A percentile compares a stretch with the other conserved stretches of the same genome.
Conservation (phyloP, 2,113 vertebrate species). For the Mobula birostris region DNA sequence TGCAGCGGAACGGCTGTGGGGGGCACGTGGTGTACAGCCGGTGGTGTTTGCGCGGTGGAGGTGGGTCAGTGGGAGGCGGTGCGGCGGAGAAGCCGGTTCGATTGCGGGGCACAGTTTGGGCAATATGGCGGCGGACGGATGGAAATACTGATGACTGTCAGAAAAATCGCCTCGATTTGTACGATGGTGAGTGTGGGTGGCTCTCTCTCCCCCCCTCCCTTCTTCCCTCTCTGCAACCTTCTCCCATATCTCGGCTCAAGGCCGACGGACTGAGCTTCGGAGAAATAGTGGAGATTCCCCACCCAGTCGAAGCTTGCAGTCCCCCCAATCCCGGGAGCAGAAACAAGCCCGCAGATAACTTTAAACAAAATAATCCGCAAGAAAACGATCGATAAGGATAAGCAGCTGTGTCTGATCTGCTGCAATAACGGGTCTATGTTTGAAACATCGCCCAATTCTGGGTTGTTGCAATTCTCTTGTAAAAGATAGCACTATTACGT, state of each 20-base stretch:
- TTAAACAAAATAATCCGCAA: not conserved
- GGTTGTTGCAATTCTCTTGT: not conserved
- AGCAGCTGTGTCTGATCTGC: not conserved
- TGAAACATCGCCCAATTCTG: not conserved
- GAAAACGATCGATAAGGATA: not conserved
- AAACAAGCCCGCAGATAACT: too few species aligned
- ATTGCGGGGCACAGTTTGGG: slow-evolving; percentile 55
- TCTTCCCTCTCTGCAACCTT: not conserved
- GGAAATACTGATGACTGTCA: slow-evolving; percentile 90
- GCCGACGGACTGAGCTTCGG: too few species aligned
- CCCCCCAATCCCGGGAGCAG: too few species aligned
- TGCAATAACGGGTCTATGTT: not conserved
- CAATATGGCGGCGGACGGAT: slow-evolving; percentile 72
- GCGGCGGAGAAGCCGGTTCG: not conserved
- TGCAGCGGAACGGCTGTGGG: not conserved
- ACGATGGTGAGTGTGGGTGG: slow-evolving; percentile 66
- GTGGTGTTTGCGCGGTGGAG: not conserved
- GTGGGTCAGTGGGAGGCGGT: not conserved
- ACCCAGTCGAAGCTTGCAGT: too few species aligned
- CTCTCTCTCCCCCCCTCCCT: not conserved
- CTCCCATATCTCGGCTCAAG: too few species aligned
- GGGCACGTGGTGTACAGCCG: not conserved
- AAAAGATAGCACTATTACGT: not conserved
- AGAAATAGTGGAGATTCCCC: too few species aligned
- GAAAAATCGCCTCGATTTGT: slow-evolving; percentile 91